Percentiles rank a stretch among this genome's conserved stretches.
These are phyloP conservation scores for Chorisops tibialis DNA, from an alignment of 2,888 invertebrate genomes.

Conservation along the genomic window DNA sequence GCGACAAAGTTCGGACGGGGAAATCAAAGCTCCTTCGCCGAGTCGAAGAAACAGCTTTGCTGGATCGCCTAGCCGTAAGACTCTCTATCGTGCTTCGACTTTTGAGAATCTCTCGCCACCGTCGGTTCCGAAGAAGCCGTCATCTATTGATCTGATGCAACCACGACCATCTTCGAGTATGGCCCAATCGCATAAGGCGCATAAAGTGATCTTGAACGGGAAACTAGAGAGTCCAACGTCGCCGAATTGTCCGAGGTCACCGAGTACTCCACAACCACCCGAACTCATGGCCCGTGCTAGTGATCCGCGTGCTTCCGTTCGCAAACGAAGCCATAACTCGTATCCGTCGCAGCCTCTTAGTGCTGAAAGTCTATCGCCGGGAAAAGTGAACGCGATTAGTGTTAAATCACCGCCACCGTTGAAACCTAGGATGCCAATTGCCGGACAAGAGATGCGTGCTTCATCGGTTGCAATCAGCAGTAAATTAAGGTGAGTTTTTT, in stretches of 20 bases:
- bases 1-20: slow-evolving; percentile 33
- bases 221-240: slow-evolving; percentile 31
- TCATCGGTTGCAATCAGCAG: slow-evolving; percentile 35
- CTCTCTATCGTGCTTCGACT: slow-evolving; percentile 36
- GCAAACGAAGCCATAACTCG: slow-evolving; percentile 50
- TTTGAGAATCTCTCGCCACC: slow-evolving; percentile 41
- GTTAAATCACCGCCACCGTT: slow-evolving; percentile 45
- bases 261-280: not conserved
- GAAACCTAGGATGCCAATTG: slow-evolving; percentile 45
- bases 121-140: slow-evolving; percentile 47
- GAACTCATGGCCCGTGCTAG: slow-evolving; percentile 21
- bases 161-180: slow-evolving; percentile 40
- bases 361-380: not conserved
- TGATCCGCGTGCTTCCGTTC: slow-evolving; percentile 37
- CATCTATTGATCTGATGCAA: slow-evolving; percentile 42
- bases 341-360: slow-evolving; percentile 33
- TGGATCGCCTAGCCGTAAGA: slow-evolving; percentile 48
- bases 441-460: slow-evolving; percentile 35
- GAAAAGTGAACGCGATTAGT: slow-evolving; percentile 13
- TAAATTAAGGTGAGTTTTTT: slow-evolving; percentile 47
- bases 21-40: slow-evolving; percentile 44
- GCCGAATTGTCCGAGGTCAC: slow-evolving; percentile 8
- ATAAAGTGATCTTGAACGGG: slow-evolving; percentile 44
- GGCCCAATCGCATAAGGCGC: slow-evolving; percentile 40
- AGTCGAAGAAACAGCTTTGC: slow-evolving; percentile 52